These are phyloP conservation scores for Vulpes vulpes DNA, from an alignment of 2,113 vertebrate species.

Conservation along the genomic window DNA sequence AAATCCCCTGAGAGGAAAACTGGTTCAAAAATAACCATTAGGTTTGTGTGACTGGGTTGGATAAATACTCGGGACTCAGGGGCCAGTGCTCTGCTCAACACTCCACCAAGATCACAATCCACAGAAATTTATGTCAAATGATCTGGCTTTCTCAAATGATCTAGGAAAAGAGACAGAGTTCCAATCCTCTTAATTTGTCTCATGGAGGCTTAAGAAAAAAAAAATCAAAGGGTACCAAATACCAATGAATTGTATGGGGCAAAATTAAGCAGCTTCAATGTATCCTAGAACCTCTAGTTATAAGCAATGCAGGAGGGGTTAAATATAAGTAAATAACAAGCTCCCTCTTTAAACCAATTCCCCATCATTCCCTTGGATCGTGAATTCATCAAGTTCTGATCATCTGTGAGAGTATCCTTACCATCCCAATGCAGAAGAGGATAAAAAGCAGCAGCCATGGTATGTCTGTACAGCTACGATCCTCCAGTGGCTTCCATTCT, in stretches of 20 bases:
- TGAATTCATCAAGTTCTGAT: not conserved
- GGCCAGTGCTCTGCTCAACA: not conserved
- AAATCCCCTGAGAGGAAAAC: not conserved
- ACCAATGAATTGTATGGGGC: not conserved
- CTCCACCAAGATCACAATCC: not conserved
- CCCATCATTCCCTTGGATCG: not conserved
- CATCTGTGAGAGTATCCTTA: constrained; percentile 85
- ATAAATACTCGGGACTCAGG: not conserved
- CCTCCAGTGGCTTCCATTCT: constrained; percentile 98
- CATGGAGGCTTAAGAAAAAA: not conserved
- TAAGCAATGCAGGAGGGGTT: not conserved
- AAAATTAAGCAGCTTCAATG: not conserved
- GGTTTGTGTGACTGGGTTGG: not conserved
- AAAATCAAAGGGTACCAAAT: not conserved
- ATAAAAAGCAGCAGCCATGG: constrained; percentile 97
- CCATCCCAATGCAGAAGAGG: constrained; percentile 98
- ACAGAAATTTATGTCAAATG: not conserved
- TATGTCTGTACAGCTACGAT: constrained; percentile 98
- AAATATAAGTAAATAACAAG: not conserved
- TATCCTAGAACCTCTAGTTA: not conserved
- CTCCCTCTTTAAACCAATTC: not conserved
- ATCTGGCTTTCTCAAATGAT: constrained; percentile 38
- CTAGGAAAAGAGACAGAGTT: not conserved
- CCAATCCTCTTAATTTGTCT: constrained; percentile 31
- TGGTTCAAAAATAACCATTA: not conserved